A percentile compares a stretch with the other conserved stretches of the same genome.
phyloP scores from a whole-genome alignment of 2,797 vertebrate species.

The Myoxocephalus aenaeus region DNA sequence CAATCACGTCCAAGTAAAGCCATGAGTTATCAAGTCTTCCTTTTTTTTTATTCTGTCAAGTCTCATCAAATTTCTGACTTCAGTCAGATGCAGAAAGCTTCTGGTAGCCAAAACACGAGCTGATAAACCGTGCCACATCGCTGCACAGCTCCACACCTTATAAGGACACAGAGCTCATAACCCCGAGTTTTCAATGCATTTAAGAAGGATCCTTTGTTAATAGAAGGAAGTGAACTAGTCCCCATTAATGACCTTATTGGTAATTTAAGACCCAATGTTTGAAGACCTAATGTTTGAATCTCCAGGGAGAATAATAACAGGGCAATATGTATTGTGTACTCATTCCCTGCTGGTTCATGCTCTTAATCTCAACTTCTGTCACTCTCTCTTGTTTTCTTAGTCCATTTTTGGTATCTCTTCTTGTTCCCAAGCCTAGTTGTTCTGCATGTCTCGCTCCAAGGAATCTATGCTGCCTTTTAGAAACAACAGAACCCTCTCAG shows the following conservation, averaged over 20 bases:
- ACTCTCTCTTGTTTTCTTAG: constrained; percentile 52
- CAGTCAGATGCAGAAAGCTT: constrained; percentile 9
- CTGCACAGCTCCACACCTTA: constrained; percentile 48
- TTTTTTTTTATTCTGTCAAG: constrained; percentile 17
- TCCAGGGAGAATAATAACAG: constrained; percentile 36
- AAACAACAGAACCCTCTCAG: constrained; percentile 52
- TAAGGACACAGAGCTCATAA: constrained; percentile 47
- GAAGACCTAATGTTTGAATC: constrained; percentile 35
- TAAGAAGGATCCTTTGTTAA: constrained; percentile 28
- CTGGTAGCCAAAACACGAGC: constrained; percentile 38
- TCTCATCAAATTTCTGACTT: constrained; percentile 33
- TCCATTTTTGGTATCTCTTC: constrained; percentile 66
- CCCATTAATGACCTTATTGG: constrained; percentile 36
- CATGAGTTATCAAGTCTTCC: constrained; percentile 8
- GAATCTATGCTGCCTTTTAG: constrained; percentile 37
- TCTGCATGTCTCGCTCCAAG: constrained; percentile 15
- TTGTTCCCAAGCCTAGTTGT: constrained; percentile 34
- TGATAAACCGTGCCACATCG: constrained; percentile 46
- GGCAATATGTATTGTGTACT: constrained; percentile 29
- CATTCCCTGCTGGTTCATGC: constrained; percentile 39
- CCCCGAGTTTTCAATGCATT: constrained; percentile 34
- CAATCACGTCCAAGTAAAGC: constrained; percentile 24
- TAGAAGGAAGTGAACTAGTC: not conserved
- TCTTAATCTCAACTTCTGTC: constrained; percentile 30
- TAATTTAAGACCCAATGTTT: constrained; percentile 41